phyloP scores from a whole-genome alignment of 2,888 invertebrate genomes.

The Tenthredo mesomela region DNA sequence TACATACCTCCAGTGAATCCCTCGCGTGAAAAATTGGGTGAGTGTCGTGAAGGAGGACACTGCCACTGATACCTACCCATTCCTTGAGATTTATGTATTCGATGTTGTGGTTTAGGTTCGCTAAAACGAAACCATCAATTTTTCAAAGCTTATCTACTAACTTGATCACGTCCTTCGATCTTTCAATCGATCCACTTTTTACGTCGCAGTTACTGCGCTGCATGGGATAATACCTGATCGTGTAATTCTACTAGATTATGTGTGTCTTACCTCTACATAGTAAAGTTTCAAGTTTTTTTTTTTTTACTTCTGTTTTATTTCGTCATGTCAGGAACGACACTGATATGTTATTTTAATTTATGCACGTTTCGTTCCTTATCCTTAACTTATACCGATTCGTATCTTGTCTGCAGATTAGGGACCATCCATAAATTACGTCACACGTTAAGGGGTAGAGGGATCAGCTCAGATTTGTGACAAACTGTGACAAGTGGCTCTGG shows the following conservation, averaged over 20 bases:
- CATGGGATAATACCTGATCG: background rate
- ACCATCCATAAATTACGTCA: too few relatives aligned
- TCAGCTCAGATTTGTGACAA: too few relatives aligned
- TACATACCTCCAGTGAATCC: background rate
- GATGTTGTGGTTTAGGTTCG: background rate
- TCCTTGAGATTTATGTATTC: background rate
- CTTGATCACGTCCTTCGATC: background rate
- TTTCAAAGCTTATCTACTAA: background rate
- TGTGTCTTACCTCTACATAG: background rate
- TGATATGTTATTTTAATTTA: background rate
- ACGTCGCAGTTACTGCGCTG: background rate
- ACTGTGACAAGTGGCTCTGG: too few relatives aligned
- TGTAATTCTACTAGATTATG: background rate
- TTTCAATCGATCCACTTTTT: background rate
- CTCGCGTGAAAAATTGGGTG: background rate
- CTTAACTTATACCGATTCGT: background rate
- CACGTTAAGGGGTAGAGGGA: too few relatives aligned
- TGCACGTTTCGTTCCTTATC: too few relatives aligned
- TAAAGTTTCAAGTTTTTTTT: background rate
- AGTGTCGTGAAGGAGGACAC: slow-evolving; percentile 30
- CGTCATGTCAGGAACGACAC: background rate
- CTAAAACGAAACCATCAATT: background rate
- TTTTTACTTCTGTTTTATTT: background rate
- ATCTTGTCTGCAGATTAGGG: background rate
- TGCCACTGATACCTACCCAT: background rate